Evolutionary conservation across 2,797 vertebrate genomes (phyloP).

Genomic region (Rhinichthys osculus): DNA sequence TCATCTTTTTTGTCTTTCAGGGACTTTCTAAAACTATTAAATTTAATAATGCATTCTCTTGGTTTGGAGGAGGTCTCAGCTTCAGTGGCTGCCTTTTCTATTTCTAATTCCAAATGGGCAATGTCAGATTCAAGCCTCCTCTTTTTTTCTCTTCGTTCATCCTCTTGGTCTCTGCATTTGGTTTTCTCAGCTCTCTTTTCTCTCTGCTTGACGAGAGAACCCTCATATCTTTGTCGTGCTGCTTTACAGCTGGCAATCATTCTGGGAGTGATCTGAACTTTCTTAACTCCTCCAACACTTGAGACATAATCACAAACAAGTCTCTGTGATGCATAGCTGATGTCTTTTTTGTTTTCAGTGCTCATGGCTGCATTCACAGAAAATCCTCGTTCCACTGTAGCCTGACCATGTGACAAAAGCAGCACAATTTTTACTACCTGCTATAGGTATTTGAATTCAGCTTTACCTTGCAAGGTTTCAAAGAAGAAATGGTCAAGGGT

Average conservation of each 20-base stretch:
- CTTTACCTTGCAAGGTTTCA: no score
- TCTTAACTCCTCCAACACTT: not conserved
- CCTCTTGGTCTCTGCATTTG: no score
- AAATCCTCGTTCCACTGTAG: not conserved
- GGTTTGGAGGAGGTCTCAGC: not conserved
- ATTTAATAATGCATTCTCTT: not conserved
- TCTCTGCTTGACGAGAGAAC: no score
- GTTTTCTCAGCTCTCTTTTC: no score
- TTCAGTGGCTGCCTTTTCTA: no score
- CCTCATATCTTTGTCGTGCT: no score
- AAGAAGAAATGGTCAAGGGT: not conserved
- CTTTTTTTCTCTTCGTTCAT: no score
- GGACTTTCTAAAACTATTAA: not conserved
- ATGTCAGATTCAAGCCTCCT: no score
- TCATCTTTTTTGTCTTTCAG: not conserved
- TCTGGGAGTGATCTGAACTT: not conserved
- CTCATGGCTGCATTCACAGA: conserved; percentile 1
- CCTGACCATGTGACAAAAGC: conserved; percentile 7
- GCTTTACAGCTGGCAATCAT: not conserved
- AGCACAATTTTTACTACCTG: no score
- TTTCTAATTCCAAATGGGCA: no score
- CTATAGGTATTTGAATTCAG: no score
- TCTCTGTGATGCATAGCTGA: not conserved
- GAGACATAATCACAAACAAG: not conserved
- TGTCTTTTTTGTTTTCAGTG: not conserved